Base-by-base conservation (phyloP, 2,797 vertebrate genomes). In the Girardinus metallicus region DNA sequence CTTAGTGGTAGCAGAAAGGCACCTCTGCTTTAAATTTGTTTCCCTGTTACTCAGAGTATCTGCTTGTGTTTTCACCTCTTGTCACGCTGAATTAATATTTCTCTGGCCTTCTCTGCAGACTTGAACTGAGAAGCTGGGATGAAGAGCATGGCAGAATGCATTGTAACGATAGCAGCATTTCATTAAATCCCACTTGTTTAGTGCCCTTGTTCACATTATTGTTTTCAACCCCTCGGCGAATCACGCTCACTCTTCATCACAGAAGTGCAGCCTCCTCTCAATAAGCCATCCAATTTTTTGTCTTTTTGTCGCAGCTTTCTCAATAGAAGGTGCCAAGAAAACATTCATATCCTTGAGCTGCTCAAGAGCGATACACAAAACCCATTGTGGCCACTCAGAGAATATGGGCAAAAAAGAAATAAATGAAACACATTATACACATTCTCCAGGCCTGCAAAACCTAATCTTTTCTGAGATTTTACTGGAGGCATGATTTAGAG, bases 341-440 rank as follows among this genome's bases (percentile, higher is more conserved):
- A 92, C 92, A 83, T 92, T 93, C 90, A 93, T 89, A 94, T 93
- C 91, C 91, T 94, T 92, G 90, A 93, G 92, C 86, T 92, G 89
- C 93, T 94, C 91, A 93, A 94, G 90, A 93, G 89, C 80, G 86
- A 92, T 85, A 85, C 91, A 93, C 87, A 93, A 94, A 94, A 91
- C 88, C 85, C 80, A 92, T 92, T 94, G 93, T 94, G 91, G 74
- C 88, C 88, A 93, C 91, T 92, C 51, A 44, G 85, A 91, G 89
- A 82, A 91, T 91, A 90, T 88, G 79, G 23, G n/a, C 13, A 31
- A 80, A 74, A 88, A 90, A 90, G 84, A 86, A 86, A 92, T 80
- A 87, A 91, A 91, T 86, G 87, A 86, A 86, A 89, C 57, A 78
- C 80, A 91, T 91, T 90, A 93, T 91, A 92, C 89, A 90, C 83